Percentiles rank a stretch among this genome's conserved stretches.
phyloP scores from a whole-genome alignment of 2,888 invertebrate species.

The Eupelmus urozonus region DNA sequence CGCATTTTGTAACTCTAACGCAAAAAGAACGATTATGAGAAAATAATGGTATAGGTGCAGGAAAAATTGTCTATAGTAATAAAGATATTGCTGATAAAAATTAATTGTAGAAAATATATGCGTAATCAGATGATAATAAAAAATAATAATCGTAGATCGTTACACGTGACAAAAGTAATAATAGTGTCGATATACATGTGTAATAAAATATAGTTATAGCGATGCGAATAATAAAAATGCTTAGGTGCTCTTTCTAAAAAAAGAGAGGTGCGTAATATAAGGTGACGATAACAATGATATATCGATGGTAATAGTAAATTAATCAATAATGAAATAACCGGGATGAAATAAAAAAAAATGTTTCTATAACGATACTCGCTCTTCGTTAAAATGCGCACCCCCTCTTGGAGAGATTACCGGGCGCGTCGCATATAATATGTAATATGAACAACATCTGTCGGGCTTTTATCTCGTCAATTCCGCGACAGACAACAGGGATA shows the following conservation, averaged over 20 bases:
- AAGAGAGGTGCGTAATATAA: constrained; percentile 10
- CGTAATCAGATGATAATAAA: neutral
- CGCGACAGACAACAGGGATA: constrained; percentile 24
- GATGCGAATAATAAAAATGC: no score
- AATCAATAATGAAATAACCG: constrained; percentile 1
- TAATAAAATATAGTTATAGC: no score
- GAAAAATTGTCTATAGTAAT: constrained; percentile 8
- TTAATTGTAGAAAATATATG: neutral
- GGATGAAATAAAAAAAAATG: constrained; percentile 6
- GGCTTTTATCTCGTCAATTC: constrained; percentile 23
- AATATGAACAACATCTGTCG: constrained; percentile 18
- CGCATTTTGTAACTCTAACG: neutral
- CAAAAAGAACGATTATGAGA: constrained; percentile 5
- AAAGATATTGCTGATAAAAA: neutral
- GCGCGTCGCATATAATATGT: neutral
- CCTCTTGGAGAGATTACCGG: neutral
- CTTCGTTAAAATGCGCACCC: neutral
- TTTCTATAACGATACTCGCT: constrained; percentile 11
- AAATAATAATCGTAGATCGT: constrained; percentile 31
- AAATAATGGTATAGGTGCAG: neutral
- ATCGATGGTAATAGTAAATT: constrained; percentile 1
- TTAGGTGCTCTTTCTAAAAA: constrained; percentile 17
- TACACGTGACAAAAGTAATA: constrained; percentile 10
- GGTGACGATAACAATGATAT: constrained; percentile 22
- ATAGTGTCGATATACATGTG: neutral